Conservation (phyloP, 2,797 vertebrate species). For the Neosilurus hyrtlii region DNA sequence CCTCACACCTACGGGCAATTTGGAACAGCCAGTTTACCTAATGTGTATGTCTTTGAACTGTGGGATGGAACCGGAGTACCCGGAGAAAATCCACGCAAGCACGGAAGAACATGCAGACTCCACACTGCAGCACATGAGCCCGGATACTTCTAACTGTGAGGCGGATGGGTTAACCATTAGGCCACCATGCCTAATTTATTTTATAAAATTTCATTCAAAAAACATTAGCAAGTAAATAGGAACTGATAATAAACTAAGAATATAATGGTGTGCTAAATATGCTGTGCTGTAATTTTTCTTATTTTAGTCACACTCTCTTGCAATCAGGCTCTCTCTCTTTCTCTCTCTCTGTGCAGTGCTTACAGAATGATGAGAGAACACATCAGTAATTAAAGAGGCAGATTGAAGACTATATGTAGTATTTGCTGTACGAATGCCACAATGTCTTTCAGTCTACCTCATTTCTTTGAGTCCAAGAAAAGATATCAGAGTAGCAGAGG, state of each 20-base stretch:
- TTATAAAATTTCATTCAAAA: slow-evolving; percentile 27
- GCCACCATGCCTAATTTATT: too few relatives aligned
- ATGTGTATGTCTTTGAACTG: too few relatives aligned
- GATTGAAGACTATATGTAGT: slow-evolving; percentile 2
- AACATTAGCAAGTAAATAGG: slow-evolving; percentile 35
- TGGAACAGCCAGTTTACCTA: too few relatives aligned
- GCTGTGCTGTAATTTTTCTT: slow-evolving; percentile 23
- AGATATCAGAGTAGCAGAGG: not conserved
- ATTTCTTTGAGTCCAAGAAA: not conserved
- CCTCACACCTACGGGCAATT: too few relatives aligned
- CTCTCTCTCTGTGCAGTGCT: not conserved
- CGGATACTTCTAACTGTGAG: too few relatives aligned
- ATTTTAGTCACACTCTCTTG: slow-evolving; percentile 3
- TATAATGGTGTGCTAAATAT: slow-evolving; percentile 19
- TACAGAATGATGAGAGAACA: slow-evolving; percentile 14
- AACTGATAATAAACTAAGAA: slow-evolving; percentile 36
- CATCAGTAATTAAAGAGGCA: slow-evolving; percentile 28
- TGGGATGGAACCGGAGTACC: too few relatives aligned
- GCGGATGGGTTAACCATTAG: too few relatives aligned
- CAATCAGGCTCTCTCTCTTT: slow-evolving; percentile 10
- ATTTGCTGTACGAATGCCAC: not conserved
- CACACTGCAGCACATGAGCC: too few relatives aligned
- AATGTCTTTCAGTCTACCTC: slow-evolving; percentile 1
- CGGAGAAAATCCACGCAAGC: too few relatives aligned
- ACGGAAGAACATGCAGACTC: too few relatives aligned